Evolutionary conservation across 2,797 vertebrate genomes (phyloP).

Genomic region (Megaceryle alcyon): DNA sequence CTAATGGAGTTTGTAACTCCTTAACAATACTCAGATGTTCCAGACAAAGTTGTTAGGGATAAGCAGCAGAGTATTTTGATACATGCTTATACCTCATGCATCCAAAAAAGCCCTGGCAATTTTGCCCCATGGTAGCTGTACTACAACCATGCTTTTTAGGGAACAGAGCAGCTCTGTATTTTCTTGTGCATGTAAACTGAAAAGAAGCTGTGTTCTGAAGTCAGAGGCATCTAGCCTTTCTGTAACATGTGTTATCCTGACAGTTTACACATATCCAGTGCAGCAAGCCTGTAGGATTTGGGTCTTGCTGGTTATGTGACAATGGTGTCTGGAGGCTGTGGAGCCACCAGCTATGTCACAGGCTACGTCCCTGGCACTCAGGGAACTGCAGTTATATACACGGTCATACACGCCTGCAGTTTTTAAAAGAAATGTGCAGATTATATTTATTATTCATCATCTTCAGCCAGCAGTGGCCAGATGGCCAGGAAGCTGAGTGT

Average conservation of each 20-base stretch:
- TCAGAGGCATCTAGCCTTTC: background rate
- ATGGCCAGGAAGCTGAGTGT: constrained; percentile 13
- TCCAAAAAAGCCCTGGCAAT: background rate
- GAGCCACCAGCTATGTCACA: background rate
- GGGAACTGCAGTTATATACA: background rate
- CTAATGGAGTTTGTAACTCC: background rate
- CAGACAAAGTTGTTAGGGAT: background rate
- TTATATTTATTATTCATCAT: background rate
- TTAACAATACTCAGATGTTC: background rate
- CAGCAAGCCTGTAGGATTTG: background rate
- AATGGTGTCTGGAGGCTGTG: background rate
- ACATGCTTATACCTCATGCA: background rate
- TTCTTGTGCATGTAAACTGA: background rate
- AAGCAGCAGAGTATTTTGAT: background rate
- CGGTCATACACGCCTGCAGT: background rate
- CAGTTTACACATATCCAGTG: background rate
- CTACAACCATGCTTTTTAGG: background rate
- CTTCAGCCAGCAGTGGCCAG: constrained; percentile 10
- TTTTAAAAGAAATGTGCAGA: background rate
- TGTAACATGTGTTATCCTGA: background rate
- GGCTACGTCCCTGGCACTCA: fast-evolving
- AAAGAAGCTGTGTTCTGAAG: background rate
- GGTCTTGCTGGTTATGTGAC: background rate
- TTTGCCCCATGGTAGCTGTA: background rate
- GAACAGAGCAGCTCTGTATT: background rate